Conservation (phyloP, 2,113 vertebrate species). For the Triplophysa rosa region DNA sequence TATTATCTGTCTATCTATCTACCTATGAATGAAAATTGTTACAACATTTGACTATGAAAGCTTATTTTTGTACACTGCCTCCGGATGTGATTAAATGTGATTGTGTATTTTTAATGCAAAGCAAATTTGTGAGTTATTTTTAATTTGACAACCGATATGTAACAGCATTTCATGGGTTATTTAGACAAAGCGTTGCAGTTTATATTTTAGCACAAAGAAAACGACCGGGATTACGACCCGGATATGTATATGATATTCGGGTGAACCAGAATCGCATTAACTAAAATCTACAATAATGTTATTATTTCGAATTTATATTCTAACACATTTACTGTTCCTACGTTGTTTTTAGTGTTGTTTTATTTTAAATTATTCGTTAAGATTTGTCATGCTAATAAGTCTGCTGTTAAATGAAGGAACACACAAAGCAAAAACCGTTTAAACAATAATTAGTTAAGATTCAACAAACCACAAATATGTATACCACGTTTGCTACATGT, state of each 20-base stretch:
- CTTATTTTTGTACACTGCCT: not conserved
- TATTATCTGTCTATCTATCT: constrained; percentile 43
- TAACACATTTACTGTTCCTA: not conserved
- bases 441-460: not conserved
- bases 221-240: too few species aligned
- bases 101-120: not conserved
- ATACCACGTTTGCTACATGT: not conserved
- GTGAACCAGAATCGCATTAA: too few species aligned
- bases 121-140: not conserved
- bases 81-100: not conserved
- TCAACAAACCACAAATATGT: not conserved
- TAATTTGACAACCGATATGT: not conserved
- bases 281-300: not conserved
- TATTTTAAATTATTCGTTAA: not conserved
- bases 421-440: not conserved
- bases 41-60: not conserved
- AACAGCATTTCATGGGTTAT: not conserved
- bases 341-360: not conserved
- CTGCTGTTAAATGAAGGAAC: not conserved
- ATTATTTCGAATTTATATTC: not conserved
- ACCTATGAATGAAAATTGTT: constrained; percentile 21
- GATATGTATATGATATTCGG: too few species aligned
- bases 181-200: not conserved
- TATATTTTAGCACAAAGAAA: not conserved
- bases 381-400: not conserved